A percentile compares a stretch with the other conserved stretches of the same genome.
Conservation (phyloP, 2,797 vertebrate genomes). For the Tiaroga cobitis region DNA sequence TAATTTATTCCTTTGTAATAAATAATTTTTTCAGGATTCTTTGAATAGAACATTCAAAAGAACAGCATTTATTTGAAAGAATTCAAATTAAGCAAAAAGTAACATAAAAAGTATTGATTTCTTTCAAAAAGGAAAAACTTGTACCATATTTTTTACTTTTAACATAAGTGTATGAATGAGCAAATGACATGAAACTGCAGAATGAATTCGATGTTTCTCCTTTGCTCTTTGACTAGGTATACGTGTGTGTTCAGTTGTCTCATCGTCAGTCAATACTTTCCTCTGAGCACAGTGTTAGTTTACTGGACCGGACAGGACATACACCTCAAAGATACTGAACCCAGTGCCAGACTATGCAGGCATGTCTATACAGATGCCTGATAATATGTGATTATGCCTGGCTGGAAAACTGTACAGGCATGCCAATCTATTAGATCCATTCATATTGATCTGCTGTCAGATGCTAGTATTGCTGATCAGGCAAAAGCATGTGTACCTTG, state of each 20-base stretch:
- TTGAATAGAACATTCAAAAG: not conserved
- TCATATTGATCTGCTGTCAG: slow-evolving; percentile 30
- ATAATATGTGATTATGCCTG: slow-evolving; percentile 2
- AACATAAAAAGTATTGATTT: not conserved
- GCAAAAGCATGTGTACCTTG: slow-evolving; percentile 15
- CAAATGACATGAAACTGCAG: not conserved
- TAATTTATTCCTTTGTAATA: too few species aligned
- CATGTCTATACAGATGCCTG: not conserved
- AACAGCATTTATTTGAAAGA: not conserved
- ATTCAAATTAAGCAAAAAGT: not conserved
- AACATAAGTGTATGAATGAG: not conserved
- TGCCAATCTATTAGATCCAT: slow-evolving; percentile 5
- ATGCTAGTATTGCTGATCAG: slow-evolving; percentile 12
- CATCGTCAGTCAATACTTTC: not conserved
- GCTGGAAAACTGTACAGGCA: not conserved
- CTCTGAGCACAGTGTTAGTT: not conserved
- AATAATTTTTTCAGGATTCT: not conserved
- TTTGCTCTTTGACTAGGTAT: not conserved
- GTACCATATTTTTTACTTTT: not conserved
- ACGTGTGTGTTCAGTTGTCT: not conserved
- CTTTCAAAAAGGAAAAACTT: not conserved
- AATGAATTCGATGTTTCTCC: not conserved
- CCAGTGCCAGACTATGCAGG: not conserved
- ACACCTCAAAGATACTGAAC: slow-evolving; percentile 1
- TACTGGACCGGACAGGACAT: not conserved